A percentile compares a stretch with the other conserved stretches of the same genome.
Conservation (phyloP, 2,888 invertebrate genomes). For the Poecilus cupreus region DNA sequence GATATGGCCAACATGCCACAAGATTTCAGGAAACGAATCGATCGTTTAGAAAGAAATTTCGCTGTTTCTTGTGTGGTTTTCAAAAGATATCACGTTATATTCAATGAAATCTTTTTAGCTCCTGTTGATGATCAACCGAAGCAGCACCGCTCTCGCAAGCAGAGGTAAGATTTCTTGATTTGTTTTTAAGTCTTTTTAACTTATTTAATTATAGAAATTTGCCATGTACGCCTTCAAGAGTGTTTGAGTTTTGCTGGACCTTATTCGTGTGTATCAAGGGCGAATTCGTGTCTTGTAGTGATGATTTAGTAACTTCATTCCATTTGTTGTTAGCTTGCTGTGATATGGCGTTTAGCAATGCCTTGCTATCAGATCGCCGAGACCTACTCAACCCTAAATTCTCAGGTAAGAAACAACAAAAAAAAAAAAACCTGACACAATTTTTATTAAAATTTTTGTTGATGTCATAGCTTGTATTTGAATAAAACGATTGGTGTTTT, state of each 20-base stretch:
- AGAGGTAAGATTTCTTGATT: constrained; percentile 72
- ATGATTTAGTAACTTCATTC: constrained; percentile 95
- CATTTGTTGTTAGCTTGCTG: constrained; percentile 93
- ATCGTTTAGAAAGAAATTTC: constrained; percentile 91
- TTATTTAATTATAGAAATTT: constrained; percentile 76
- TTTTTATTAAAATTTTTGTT: too few species aligned
- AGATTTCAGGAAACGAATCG: constrained; percentile 88
- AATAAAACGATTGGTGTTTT: too few species aligned
- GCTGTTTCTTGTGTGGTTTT: constrained; percentile 95
- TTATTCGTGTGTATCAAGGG: constrained; percentile 93
- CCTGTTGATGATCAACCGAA: constrained; percentile 77
- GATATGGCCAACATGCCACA: constrained; percentile 93
- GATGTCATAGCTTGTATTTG: too few species aligned
- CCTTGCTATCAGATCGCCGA: constrained; percentile 84
- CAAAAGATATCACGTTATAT: constrained; percentile 92
- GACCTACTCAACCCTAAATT: constrained; percentile 92
- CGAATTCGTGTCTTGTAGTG: constrained; percentile 88
- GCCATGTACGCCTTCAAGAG: constrained; percentile 86
- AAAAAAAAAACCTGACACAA: too few species aligned
- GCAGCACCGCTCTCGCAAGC: constrained; percentile 77
- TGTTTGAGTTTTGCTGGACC: constrained; percentile 96
- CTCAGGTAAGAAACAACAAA: constrained; percentile 77
- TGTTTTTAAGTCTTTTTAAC: not conserved
- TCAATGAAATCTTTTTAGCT: constrained; percentile 88
- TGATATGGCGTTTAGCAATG: constrained; percentile 93